A percentile compares a stretch with the other conserved stretches of the same genome.
These are phyloP conservation scores for Lerista edwardsae DNA, from an alignment of 2,797 vertebrate genomes.

Conservation along the genomic window DNA sequence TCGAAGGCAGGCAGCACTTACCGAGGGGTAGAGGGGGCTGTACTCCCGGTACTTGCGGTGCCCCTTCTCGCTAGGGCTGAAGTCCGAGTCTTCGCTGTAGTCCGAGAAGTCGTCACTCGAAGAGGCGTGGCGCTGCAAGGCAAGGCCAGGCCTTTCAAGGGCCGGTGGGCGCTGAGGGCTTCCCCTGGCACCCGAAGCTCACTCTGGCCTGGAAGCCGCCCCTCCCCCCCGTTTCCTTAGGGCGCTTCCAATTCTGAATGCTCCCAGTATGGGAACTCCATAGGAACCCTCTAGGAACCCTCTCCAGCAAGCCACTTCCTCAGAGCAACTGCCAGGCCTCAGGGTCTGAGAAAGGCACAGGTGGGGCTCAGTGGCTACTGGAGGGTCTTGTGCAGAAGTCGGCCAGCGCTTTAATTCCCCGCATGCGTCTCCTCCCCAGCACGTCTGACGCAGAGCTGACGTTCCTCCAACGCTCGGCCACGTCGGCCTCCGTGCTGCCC, in stretches of 20 bases:
- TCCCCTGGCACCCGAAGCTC: background rate
- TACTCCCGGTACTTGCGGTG: slow-evolving; percentile 90
- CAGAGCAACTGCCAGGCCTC: background rate
- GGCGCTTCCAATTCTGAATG: background rate
- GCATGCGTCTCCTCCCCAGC: too few relatives aligned
- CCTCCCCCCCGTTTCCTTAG: too few relatives aligned
- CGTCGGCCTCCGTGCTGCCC: background rate
- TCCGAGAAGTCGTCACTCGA: slow-evolving; percentile 95
- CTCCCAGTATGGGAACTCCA: background rate
- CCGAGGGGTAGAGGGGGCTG: slow-evolving; percentile 86
- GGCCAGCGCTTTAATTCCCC: background rate
- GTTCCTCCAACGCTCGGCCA: too few relatives aligned
- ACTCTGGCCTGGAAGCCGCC: background rate
- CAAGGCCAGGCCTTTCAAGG: background rate
- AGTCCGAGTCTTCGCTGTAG: slow-evolving; percentile 93
- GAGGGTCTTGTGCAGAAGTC: background rate
- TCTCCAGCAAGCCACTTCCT: background rate
- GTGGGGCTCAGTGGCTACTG: background rate
- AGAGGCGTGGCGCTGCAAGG: slow-evolving; percentile 87
- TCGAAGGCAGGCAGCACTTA: slow-evolving; percentile 72
- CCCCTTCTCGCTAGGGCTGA: slow-evolving; percentile 90
- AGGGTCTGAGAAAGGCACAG: background rate
- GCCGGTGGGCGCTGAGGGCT: too few relatives aligned
- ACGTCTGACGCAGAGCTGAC: too few relatives aligned
- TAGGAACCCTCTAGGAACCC: background rate